A percentile compares a stretch with the other conserved stretches of the same genome.
phyloP scores from a whole-genome alignment of 2,888 invertebrate genomes.

The Julus scanicus region DNA sequence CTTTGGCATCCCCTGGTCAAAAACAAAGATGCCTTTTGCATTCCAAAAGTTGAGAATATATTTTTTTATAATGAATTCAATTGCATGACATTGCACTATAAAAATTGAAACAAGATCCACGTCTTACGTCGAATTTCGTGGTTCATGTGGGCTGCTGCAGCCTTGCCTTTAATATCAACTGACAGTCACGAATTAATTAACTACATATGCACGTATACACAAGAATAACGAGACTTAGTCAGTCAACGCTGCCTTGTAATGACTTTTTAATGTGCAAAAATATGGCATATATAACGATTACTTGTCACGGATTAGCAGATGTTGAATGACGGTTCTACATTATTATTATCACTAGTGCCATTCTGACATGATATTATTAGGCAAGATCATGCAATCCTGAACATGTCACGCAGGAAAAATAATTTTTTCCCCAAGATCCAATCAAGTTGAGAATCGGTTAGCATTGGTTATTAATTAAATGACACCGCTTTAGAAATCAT shows the following conservation, averaged over 20 bases:
- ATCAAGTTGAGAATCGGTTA: background rate
- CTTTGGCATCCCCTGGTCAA: too few relatives aligned
- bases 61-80: background rate
- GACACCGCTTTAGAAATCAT: background rate
- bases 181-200: background rate
- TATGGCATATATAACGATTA: background rate
- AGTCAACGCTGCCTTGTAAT: background rate
- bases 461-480: background rate
- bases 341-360: background rate
- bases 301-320: slow-evolving; percentile 19
- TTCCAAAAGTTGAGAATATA: background rate
- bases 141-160: background rate
- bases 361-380: background rate
- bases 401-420: background rate
- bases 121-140: background rate
- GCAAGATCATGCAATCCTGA: background rate
- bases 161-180: background rate
- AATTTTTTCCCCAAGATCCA: background rate
- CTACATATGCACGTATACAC: background rate
- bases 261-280: background rate
- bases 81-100: background rate
- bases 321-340: slow-evolving; percentile 5
- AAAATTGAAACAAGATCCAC: background rate
- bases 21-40: background rate
- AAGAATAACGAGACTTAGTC: background rate